Evolutionary conservation across 1,140 invertebrate genomes (phyloP), one percentile per base, ranked within the genome.

Genomic region (Telenomus remus): DNA sequence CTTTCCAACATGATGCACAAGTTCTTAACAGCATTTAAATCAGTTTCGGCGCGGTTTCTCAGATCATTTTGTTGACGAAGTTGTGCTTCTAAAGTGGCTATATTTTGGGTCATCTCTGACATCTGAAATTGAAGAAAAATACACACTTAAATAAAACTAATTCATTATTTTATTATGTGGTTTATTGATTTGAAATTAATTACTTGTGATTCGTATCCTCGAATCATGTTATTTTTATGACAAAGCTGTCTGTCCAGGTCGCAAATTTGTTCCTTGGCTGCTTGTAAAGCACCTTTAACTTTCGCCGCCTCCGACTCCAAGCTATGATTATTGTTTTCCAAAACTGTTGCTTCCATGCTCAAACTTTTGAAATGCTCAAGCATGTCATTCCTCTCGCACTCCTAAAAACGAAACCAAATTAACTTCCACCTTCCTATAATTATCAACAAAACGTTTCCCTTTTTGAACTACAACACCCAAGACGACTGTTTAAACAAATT

Each of bases 251-350:
- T 80, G 69, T 91, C 89, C 10, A 91, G 70, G 81, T 91, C 90
- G 7, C 82, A 35, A 11, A 90, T 79, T 47, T 89, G 87, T 79
- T 91, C 89, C 12, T 88, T 85, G 0, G 90, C 87, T 3, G 86
- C 85, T 42, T 89, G 87, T 2, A 92, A 79, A 14, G 89, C 88
- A 14, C 87, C 83, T 72, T 87, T 90, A 35, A 90, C 91, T 55
- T 92, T 91, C 14, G 90, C 90, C 8, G 92, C 91, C 84, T 93
- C 92, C 57, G 88, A 91, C 81, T 94, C 93, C 42, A 94, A 88
- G 42, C 91, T 92, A 76, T 93, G 92, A 83, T 94, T 94, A 69
- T 90, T 93, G 65, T 89, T 92, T 83, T 94, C 92, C 68, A 94
- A 86, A 71, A 91, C 89, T 47, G 91, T 92, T 2, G 92, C 92